Percentiles rank a stretch among this genome's conserved stretches.
phyloP scores from a whole-genome alignment of 2,113 vertebrate species.

The Hippocampus zosterae region DNA sequence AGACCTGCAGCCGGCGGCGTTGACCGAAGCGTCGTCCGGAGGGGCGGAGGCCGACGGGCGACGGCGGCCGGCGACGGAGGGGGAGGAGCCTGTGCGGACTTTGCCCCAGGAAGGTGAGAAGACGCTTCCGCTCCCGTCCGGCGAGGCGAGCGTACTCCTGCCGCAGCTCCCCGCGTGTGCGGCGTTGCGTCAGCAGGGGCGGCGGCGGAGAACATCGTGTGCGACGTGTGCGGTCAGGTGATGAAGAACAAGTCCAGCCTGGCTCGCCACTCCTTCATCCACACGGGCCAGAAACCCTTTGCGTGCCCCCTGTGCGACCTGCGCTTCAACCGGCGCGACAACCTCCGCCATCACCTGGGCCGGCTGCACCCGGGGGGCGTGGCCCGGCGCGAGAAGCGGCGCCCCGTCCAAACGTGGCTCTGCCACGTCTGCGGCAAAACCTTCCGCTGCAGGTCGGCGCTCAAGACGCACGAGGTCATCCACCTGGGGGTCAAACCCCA shows the following conservation, averaged over 20 bases:
- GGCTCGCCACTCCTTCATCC: conserved; percentile 60
- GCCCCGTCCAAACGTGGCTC: conserved; percentile 35
- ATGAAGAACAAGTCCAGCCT: conserved; percentile 63
- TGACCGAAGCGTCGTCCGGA: neutral
- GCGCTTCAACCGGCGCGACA: conserved; percentile 61
- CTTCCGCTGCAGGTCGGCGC: conserved; percentile 54
- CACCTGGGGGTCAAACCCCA: conserved; percentile 58
- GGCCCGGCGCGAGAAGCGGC: conserved; percentile 22
- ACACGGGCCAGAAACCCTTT: conserved; percentile 57
- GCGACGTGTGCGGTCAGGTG: conserved; percentile 59
- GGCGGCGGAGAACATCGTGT: conserved; percentile 30
- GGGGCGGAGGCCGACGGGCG: neutral
- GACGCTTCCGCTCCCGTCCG: neutral
- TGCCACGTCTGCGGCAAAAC: conserved; percentile 59
- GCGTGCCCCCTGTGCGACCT: conserved; percentile 53
- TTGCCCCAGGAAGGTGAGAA: conserved; percentile 28
- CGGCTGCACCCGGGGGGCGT: conserved; percentile 44
- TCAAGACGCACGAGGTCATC: conserved; percentile 56
- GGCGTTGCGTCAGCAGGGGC: neutral
- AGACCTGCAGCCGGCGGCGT: neutral
- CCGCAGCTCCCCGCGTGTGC: neutral
- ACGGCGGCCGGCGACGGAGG: conserved; percentile 8
- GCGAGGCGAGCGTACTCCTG: no score
- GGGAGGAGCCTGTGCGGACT: conserved; percentile 26
- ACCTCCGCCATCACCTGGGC: conserved; percentile 57